These are phyloP conservation scores for Arnoldichthys spilopterus DNA, from an alignment of 2,797 vertebrate genomes.

Conservation along the genomic window DNA sequence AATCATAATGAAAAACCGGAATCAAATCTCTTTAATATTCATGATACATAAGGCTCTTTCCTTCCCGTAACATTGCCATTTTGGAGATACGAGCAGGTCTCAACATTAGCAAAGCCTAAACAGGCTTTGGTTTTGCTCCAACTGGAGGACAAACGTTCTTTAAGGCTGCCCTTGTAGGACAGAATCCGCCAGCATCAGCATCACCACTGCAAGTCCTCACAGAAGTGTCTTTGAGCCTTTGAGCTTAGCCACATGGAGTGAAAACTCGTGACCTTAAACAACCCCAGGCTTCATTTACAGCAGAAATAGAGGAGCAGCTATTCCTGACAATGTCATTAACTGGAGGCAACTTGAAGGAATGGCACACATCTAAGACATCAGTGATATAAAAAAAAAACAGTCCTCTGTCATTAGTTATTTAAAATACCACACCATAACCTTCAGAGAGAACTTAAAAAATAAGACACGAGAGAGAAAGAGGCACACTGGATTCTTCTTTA, in stretches of 20 bases:
- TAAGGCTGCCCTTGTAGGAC: neutral
- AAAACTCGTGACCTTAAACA: slow-evolving; percentile 13
- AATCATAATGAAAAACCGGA: too few species aligned
- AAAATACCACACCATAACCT: neutral
- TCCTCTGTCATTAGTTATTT: slow-evolving; percentile 1
- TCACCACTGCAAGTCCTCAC: neutral
- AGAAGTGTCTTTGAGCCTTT: slow-evolving; percentile 8
- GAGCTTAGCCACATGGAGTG: neutral
- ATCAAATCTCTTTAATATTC: too few species aligned
- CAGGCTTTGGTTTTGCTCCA: neutral
- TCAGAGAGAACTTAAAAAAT: neutral
- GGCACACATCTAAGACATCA: slow-evolving; percentile 5
- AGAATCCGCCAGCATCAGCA: slow-evolving; percentile 3
- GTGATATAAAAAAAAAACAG: neutral
- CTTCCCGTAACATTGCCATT: too few species aligned
- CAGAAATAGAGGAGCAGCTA: slow-evolving; percentile 15
- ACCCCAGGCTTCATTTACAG: neutral
- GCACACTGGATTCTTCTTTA: slow-evolving; percentile 57
- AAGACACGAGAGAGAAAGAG: slow-evolving; percentile 53
- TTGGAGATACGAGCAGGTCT: too few species aligned
- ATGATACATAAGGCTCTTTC: too few species aligned
- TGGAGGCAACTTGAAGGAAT: slow-evolving; percentile 4
- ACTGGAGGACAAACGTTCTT: neutral
- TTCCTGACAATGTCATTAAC: slow-evolving; percentile 21
- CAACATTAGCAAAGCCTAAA: too few species aligned